Base-by-base conservation (phyloP, 2,888 invertebrate genomes). In the Heliothis peltigera region DNA sequence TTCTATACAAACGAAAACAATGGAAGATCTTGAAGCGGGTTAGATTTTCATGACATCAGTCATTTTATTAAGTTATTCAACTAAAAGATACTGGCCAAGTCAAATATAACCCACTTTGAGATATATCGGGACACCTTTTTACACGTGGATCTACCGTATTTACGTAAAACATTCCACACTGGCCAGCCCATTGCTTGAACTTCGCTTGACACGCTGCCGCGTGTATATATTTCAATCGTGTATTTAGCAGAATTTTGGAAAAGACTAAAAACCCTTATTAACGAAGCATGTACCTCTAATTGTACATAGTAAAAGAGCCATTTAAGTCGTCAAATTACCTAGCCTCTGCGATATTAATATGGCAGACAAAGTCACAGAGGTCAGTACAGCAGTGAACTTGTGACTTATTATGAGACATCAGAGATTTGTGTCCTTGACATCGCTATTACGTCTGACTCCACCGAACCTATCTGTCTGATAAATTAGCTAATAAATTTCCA, bases 371-470 rank as follows among this genome's bases (percentile, higher is more conserved):
- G 58, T 58, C 62, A 32, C 15, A 15, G 43, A 18, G 56, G 70
- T 58, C 64, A 58, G 10, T 46, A 39, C 10, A 58, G 51, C 42
- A 28, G 43, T 75, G 53, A 70, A 51, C 57, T 52, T 66, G 51
- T 54, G 49, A 63, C 64, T 22, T 43, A 32, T 18, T 56, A 48
- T 22, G 48, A 44, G 42, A 61, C 47, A 61, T 57, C 60, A 53
- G 32, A 76, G 76, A 64, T 72, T 72, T 70, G 0, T 57, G 53
- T 64, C 72, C 72, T 76, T 76, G 71, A 55, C n/a, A 21, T 70
- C 4, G 21, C 43, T 44, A 48, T 48, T 59, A n/a, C n/a, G 70
- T 75, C 71, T 57, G 54, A 53, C 47, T 25, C 21, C 18, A 1
- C 21, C 69, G 46, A 39, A 39, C 21, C 28, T 25, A 51, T 18